phyloP scores from a whole-genome alignment of 2,888 invertebrate species.

The Mythimna vitellina region DNA sequence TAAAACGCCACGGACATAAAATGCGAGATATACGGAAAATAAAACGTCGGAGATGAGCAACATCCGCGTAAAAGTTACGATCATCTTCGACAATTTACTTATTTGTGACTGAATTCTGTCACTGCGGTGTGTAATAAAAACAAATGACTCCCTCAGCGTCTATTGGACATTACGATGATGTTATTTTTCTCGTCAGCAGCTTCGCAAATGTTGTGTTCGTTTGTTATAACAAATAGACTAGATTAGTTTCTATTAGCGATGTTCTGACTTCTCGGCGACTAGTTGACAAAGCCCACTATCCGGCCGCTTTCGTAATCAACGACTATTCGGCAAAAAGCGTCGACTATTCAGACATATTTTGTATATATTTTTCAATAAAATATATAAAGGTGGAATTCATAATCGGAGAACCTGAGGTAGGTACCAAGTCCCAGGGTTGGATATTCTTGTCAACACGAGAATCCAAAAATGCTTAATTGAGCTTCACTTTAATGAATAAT shows the following conservation, averaged over 20 bases:
- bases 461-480: too few species aligned
- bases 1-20: constrained; percentile 26
- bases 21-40: constrained; percentile 30
- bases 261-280: too few species aligned
- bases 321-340: too few species aligned
- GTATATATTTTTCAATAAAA: too few species aligned
- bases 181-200: constrained; percentile 29
- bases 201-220: constrained; percentile 31
- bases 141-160: constrained; percentile 49
- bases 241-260: constrained; percentile 26
- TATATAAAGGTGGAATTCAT: too few species aligned
- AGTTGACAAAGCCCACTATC: too few species aligned
- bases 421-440: too few species aligned
- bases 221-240: constrained; percentile 35
- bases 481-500: too few species aligned
- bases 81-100: constrained; percentile 34
- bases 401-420: too few species aligned
- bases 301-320: too few species aligned
- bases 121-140: constrained; percentile 62
- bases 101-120: constrained; percentile 39
- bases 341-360: too few species aligned
- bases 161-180: constrained; percentile 27
- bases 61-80: constrained; percentile 43
- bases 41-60: constrained; percentile 28
- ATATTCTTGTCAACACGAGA: too few species aligned